Percentiles rank a stretch among this genome's conserved stretches.
Conservation (phyloP, 1,140 invertebrate species). For the Centruroides vittatus region DNA sequence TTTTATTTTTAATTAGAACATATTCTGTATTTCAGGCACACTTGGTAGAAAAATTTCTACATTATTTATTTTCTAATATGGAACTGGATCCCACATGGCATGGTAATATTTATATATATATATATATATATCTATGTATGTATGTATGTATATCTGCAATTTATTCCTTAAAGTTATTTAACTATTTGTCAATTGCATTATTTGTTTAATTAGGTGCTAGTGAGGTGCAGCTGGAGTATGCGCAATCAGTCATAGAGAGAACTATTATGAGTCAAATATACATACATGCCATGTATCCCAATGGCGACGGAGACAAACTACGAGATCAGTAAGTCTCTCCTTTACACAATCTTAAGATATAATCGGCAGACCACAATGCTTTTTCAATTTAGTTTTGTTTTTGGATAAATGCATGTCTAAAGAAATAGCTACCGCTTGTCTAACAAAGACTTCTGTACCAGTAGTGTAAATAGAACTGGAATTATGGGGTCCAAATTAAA, state of each 20-base stretch:
- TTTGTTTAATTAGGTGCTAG: conserved; percentile 42
- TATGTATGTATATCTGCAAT: not conserved
- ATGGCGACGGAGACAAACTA: conserved; percentile 86
- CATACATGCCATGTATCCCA: conserved; percentile 84
- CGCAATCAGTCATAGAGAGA: conserved; percentile 37
- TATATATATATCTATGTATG: not conserved
- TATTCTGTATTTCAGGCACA: conserved; percentile 27
- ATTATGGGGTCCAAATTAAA: no score
- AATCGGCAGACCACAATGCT: no score
- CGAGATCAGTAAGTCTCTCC: conserved; percentile 60
- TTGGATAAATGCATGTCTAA: no score
- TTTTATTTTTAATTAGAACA: no score
- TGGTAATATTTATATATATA: conserved; percentile 33
- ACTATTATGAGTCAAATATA: conserved; percentile 72
- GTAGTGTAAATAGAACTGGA: no score
- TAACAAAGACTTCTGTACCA: no score
- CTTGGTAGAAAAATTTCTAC: conserved; percentile 45
- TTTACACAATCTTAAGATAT: no score
- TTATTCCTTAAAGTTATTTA: no score
- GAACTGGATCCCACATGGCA: conserved; percentile 53
- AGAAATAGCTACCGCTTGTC: no score
- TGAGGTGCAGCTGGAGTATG: conserved; percentile 57
- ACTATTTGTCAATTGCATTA: not conserved
- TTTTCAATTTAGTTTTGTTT: no score
- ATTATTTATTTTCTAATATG: conserved; percentile 42